Evolutionary conservation across 2,113 vertebrate species (phyloP), one percentile per base, ranked within the genome.

Genomic region (Semnornis frantzii): DNA sequence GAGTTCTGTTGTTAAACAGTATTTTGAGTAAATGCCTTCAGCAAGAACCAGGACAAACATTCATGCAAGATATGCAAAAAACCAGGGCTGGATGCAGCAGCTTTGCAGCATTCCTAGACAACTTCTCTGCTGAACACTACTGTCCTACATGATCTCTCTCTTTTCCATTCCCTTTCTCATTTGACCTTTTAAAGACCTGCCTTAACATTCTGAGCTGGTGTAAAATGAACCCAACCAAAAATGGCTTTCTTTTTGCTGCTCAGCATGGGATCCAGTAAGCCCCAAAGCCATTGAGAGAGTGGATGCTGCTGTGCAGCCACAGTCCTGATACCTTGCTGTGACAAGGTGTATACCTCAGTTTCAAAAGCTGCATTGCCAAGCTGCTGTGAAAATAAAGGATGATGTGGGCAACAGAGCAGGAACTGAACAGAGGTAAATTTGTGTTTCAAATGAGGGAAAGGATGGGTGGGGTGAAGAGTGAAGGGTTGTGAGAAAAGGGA

Each of bases 381-480:
- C 65, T 83, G 37, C 74, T 68, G 63, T 44, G 54, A 73, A 93
- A 91, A 88, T 55, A 70, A 85, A 89, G 89, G 85, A 37, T 79
- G 52, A 69, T 65, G 25, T 57, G 52, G 30, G 58, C 44, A 77
- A 78, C 62, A 60, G 15, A 60, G 33, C 2, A 0, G 44, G 73
- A 75, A 57, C 9, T 74, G 70, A 92, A 90, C 37, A 84, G 88
- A 59, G 46, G 59, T 60, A 93, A 84, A 91, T 83, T 72, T 68
- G 75, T 78, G 90, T 81, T 96, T 93, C 62, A 91, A 94, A 87
- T 78, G 57, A 93, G 72, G 81, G 54, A 86, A 81, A 58, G 39
- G 60, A 62, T 42, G 37, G 27, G 48, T 70, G n/a, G 44, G 15
- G 19, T 52, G 69, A 87, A 64, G 59, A 93, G 77, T 59, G 52